phyloP scores from a whole-genome alignment of 2,797 vertebrate genomes.

The Arnoldichthys spilopterus region DNA sequence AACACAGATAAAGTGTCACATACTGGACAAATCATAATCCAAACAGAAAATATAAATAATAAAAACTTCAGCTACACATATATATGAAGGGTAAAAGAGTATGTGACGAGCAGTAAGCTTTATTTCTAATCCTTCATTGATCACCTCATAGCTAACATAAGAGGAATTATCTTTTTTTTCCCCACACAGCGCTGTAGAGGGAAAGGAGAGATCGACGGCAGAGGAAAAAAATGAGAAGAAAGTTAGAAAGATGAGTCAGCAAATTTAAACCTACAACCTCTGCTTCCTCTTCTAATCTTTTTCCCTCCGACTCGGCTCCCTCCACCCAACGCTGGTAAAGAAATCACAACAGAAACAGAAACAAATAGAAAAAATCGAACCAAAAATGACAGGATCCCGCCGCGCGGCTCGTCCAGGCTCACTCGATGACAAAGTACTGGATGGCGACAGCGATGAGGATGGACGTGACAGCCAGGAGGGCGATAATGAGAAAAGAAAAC shows the following conservation, averaged over 20 bases:
- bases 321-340: constrained; percentile 64
- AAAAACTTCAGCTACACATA: constrained; percentile 72
- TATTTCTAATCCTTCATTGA: constrained; percentile 48
- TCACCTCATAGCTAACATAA: neutral
- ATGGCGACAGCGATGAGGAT: constrained; percentile 97
- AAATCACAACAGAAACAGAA: constrained; percentile 57
- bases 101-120: constrained; percentile 39
- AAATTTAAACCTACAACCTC: constrained; percentile 49
- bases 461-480: constrained; percentile 92
- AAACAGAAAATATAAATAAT: constrained; percentile 76
- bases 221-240: constrained; percentile 55
- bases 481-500: constrained; percentile 95
- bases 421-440: constrained; percentile 99
- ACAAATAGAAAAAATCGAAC: constrained; percentile 57
- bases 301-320: constrained; percentile 65
- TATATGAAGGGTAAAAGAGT: constrained; percentile 55
- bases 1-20: constrained; percentile 70
- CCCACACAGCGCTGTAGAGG: constrained; percentile 23
- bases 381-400: constrained; percentile 67
- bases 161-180: constrained; percentile 8
- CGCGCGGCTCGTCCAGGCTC: constrained; percentile 73
- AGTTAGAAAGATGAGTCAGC: constrained; percentile 53
- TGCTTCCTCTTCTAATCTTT: constrained; percentile 49
- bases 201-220: constrained; percentile 44
- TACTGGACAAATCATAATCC: constrained; percentile 65